phyloP scores from a whole-genome alignment of 2,113 vertebrate genomes.

The Chaetorhynchus papuensis region DNA sequence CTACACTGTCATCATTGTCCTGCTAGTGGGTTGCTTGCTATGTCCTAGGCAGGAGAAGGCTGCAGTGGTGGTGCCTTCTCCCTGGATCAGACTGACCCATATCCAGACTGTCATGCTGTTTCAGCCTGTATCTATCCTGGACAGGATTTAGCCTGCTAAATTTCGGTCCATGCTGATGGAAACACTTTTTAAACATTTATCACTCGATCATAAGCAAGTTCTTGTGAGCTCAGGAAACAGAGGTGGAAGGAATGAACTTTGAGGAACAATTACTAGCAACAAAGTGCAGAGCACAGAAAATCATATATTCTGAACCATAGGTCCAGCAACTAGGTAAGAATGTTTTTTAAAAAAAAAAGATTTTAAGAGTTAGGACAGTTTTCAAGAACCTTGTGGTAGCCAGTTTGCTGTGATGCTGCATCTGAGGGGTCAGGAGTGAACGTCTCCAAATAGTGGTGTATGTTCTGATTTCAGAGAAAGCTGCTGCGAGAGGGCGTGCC shows the following conservation, averaged over 20 bases:
- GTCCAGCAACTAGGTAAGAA: background rate
- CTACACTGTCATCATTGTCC: rapidly evolving
- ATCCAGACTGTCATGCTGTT: background rate
- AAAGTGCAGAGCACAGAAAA: background rate
- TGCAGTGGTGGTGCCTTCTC: background rate
- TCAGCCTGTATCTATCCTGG: background rate
- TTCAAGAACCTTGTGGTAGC: background rate
- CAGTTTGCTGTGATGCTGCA: background rate
- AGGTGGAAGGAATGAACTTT: background rate
- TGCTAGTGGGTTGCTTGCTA: background rate
- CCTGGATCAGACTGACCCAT: background rate
- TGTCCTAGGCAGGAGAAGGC: background rate
- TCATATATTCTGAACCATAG: background rate
- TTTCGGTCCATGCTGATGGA: background rate
- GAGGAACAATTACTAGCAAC: background rate
- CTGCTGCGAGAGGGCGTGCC: background rate
- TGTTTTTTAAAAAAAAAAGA: background rate
- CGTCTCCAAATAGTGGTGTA: background rate
- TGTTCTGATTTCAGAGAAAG: background rate
- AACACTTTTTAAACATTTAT: background rate
- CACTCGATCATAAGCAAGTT: background rate
- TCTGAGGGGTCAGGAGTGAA: background rate
- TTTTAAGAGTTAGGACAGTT: background rate
- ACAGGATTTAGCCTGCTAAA: background rate
- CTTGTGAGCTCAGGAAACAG: background rate